Evolutionary conservation across 2,113 vertebrate genomes (phyloP), one percentile per base, ranked within the genome.

Genomic region (Ictalurus punctatus): DNA sequence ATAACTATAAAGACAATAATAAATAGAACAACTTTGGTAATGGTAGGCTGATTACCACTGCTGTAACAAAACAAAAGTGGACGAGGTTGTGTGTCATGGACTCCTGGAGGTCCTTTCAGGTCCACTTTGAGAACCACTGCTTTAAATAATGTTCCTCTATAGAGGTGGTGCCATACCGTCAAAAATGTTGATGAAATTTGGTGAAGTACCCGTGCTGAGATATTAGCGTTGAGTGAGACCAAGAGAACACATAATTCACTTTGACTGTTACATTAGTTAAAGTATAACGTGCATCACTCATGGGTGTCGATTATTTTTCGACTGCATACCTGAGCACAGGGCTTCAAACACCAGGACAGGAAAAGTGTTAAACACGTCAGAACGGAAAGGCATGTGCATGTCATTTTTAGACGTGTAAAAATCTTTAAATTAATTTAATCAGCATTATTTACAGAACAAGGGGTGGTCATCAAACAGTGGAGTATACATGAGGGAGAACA

Each of bases 351-450:
- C 83, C 61, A 12, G 40, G 14, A 30, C 81, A 59, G 56, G 34
- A 37, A 21, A 63, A 16, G 30, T 67, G 61, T 69, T 52, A 30
- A 69, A 52, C 3, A 19, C 19, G 17, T 21, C 30, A 69, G 27
- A 85, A 67, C 14, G 67, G 25, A 76, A 80, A 56, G 23, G 30
- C 85, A 86, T 17, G 19, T n/a, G 44, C 80, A 80, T 6, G 59
- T 59, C 83, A 71, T 76, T 17, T 27, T 84, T 86, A 76, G 86
- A 52, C 30, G 87, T 90, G 92, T 86, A 90, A 93, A 86, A 94
- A 92, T 94, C 87, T 93, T 96, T 95, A 96, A 96, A 96, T 96
- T 96, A 96, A 96, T 95, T 96, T 96, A 96, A 96, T 96, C 94
- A 94, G 94, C 93, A 95, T 93, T 95, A 96, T 96, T 94, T 96